Evolutionary conservation across 2,797 vertebrate genomes (phyloP), one percentile per base, ranked within the genome.

Genomic region (Scleropages formosus): DNA sequence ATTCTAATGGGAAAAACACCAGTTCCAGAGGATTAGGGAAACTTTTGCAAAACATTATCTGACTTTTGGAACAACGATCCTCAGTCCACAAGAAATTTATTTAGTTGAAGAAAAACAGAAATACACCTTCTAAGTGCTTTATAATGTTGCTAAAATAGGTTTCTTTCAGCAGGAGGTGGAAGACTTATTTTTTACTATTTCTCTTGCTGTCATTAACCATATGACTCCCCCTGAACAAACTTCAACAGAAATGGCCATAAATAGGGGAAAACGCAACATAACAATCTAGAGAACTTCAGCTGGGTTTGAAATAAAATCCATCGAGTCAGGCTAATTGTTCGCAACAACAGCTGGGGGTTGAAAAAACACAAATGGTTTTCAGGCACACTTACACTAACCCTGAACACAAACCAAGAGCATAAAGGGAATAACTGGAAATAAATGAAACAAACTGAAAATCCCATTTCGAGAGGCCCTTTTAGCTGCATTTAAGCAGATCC

Each of bases 371-470:
- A 58, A 53, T n/a, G 18, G 46, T 16, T 31, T 8, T 4, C 46
- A n/a, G 18, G 39, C 46, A 61, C 56, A 44, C 22, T 62, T 49
- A 62, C 22, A 16, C 24, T 26, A 20, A 44, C 24, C 22, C 51
- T 75, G 75, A 78, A 76, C 70, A 62, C 24, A 31, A 78, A 72
- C 47, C 46, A 71, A 39, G 62, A 62, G 27, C 63, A 73, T 75
- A 60, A 72, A 46, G 24, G 27, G 71, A 62, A 73, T 22, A 66
- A 78, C 67, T 66, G 59, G 60, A 70, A 78, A 77, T 75, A 74
- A 73, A 76, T 31, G 78, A 82, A 60, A 78, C 56, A 62, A 82
- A 79, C 72, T 10, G 73, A 71, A 31, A 59, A 53, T 58, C 20
- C 51, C 56, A 53, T 56, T 27, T 67, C 58, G 44, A 22, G 51